phyloP scores from a whole-genome alignment of 92 coral and sea anemone species.

The Heliopora coerulea region DNA sequence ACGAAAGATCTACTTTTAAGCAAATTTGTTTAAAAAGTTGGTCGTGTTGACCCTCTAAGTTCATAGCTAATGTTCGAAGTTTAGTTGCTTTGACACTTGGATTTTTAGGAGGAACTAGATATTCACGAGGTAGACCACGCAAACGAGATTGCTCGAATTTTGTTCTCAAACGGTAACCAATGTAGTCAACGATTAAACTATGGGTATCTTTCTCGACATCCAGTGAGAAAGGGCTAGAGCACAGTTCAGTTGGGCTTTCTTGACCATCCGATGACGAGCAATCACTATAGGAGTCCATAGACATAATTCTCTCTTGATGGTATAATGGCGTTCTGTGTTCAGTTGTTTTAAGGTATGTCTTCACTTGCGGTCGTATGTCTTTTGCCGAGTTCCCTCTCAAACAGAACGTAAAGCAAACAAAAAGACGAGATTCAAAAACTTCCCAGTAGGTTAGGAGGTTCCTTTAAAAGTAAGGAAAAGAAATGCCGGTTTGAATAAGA shows the following conservation, averaged over 20 bases:
- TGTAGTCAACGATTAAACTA: slow-evolving; percentile 59
- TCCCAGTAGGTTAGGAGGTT: background rate
- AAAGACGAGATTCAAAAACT: background rate
- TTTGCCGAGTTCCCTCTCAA: background rate
- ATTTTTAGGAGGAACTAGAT: slow-evolving; percentile 83
- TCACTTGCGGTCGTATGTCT: background rate
- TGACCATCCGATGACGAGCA: slow-evolving; percentile 41
- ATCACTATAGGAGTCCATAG: slow-evolving; percentile 35
- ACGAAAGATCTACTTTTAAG: slow-evolving; percentile 79
- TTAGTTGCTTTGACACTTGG: slow-evolving; percentile 63
- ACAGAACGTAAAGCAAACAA: background rate
- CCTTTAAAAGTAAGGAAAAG: slow-evolving; percentile 6
- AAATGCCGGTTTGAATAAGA: background rate
- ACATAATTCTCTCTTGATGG: slow-evolving; percentile 12
- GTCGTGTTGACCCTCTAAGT: slow-evolving; percentile 96
- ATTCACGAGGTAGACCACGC: slow-evolving; percentile 76
- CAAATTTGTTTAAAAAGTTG: slow-evolving; percentile 94
- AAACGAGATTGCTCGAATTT: slow-evolving; percentile 91
- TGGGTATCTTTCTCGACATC: slow-evolving; percentile 11
- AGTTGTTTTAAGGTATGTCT: background rate
- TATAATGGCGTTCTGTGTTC: slow-evolving; percentile 29
- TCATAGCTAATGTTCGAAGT: slow-evolving; percentile 81
- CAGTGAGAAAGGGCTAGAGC: background rate
- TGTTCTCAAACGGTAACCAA: slow-evolving; percentile 83
- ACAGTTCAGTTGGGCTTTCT: slow-evolving; percentile 36